Conservation (phyloP, 2,797 vertebrate species). For the Coccyzus lansbergi region DNA sequence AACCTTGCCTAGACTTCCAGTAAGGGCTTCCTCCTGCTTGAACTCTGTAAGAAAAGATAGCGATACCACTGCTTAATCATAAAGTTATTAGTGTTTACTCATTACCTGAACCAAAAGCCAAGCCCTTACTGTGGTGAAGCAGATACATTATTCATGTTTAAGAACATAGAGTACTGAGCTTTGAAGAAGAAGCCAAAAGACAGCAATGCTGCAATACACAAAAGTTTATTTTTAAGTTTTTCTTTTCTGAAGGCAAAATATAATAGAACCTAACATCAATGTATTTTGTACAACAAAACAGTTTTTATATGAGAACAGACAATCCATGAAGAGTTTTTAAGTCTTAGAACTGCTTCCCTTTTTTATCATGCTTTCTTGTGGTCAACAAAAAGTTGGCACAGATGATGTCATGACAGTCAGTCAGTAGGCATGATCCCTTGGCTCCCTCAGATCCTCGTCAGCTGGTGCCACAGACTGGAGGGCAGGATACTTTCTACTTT, state of each 20-base stretch:
- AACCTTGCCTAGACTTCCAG: not conserved
- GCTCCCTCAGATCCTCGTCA: constrained; percentile 91
- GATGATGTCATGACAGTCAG: constrained; percentile 73
- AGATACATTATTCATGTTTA: not conserved
- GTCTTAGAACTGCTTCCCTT: constrained; percentile 79
- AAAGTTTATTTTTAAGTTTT: constrained; percentile 90
- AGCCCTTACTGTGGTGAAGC: not conserved
- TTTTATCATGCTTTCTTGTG: constrained; percentile 80
- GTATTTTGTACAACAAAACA: constrained; percentile 92
- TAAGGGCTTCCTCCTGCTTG: not conserved
- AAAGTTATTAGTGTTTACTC: not conserved
- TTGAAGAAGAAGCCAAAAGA: constrained; percentile 43
- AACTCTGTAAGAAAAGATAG: not conserved
- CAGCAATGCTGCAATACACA: constrained; percentile 87
- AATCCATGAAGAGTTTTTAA: constrained; percentile 80
- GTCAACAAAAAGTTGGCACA: constrained; percentile 84
- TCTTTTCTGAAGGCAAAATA: constrained; percentile 88
- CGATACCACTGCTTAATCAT: not conserved
- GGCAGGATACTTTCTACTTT: constrained; percentile 98
- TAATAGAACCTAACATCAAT: constrained; percentile 87
- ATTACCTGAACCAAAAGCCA: not conserved
- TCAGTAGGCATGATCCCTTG: constrained; percentile 72
- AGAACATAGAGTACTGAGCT: not conserved
- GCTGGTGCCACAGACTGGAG: constrained; percentile 98
- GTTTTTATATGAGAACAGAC: constrained; percentile 87